phyloP scores from a whole-genome alignment of 1,140 invertebrate genomes.

The Aricia agestis region DNA sequence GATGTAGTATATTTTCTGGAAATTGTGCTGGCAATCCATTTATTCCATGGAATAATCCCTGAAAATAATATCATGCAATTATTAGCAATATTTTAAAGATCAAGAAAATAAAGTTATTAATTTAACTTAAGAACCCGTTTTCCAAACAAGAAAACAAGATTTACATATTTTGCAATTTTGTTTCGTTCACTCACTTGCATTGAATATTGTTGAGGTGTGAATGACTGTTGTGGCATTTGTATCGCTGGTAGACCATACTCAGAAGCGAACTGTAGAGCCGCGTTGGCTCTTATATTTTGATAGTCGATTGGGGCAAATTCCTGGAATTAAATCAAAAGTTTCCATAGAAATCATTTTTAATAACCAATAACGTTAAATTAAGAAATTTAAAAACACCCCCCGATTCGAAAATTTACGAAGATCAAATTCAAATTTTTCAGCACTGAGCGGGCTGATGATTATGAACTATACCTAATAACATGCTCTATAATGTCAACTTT shows the following conservation, averaged over 20 bases:
- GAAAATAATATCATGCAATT: slow-evolving; percentile 7
- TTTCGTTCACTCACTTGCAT: slow-evolving; percentile 46
- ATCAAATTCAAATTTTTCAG: too few relatives aligned
- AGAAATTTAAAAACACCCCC: too few relatives aligned
- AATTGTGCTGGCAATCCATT: slow-evolving; percentile 41
- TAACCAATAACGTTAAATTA: too few relatives aligned
- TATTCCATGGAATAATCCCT: slow-evolving; percentile 48
- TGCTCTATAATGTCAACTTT: too few relatives aligned
- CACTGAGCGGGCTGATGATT: too few relatives aligned
- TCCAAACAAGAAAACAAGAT: too few relatives aligned
- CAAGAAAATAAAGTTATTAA: too few relatives aligned
- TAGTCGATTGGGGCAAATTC: slow-evolving; percentile 76
- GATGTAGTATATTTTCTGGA: slow-evolving; percentile 41
- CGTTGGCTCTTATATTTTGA: slow-evolving; percentile 75
- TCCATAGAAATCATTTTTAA: too few relatives aligned
- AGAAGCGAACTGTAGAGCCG: slow-evolving; percentile 69
- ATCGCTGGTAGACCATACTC: slow-evolving; percentile 54
- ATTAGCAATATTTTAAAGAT: neutral
- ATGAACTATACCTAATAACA: too few relatives aligned
- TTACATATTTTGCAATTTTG: neutral
- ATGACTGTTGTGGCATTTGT: slow-evolving; percentile 51
- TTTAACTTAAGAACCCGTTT: too few relatives aligned
- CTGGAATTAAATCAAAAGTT: slow-evolving; percentile 36
- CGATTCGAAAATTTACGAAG: too few relatives aligned
- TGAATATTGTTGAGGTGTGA: slow-evolving; percentile 51